Evolutionary conservation across 2,797 vertebrate genomes (phyloP).

Genomic region (Sandelia bainsii): DNA sequence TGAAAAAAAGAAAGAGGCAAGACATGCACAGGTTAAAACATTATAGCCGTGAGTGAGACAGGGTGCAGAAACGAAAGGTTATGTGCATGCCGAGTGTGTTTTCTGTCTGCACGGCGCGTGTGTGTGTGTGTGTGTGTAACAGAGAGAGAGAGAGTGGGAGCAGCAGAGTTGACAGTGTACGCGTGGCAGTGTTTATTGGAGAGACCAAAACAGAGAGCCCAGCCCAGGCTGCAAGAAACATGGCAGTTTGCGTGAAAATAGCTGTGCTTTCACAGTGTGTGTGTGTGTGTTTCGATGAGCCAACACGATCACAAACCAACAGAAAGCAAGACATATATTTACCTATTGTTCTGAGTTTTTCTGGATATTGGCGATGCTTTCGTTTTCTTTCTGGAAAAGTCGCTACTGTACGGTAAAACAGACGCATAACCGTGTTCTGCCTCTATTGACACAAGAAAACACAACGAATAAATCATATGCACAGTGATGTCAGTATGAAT

Average conservation of each 20-base stretch:
- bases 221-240: conserved; percentile 83
- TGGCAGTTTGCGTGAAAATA: conserved; percentile 71
- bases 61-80: conserved; percentile 38
- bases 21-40: conserved; percentile 11
- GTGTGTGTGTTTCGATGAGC: background rate
- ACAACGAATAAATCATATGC: too few species aligned
- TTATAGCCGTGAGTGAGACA: conserved; percentile 10
- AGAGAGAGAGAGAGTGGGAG: conserved; percentile 43
- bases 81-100: conserved; percentile 13
- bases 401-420: conserved; percentile 94
- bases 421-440: conserved; percentile 99
- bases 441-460: conserved; percentile 83
- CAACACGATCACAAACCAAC: conserved; percentile 5
- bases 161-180: conserved; percentile 89
- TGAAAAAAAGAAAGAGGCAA: conserved; percentile 21
- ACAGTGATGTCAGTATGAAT: conserved; percentile 4
- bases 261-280: conserved; percentile 2
- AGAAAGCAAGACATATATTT: conserved; percentile 69
- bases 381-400: conserved; percentile 96
- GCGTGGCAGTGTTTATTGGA: conserved; percentile 94
- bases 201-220: conserved; percentile 91
- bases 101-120: conserved; percentile 3
- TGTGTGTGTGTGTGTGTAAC: conserved; percentile 7
- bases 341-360: conserved; percentile 96
- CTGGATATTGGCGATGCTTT: conserved; percentile 92